These are phyloP conservation scores for Psilopogon haemacephalus DNA, from an alignment of 2,113 vertebrate genomes.

Conservation along the genomic window DNA sequence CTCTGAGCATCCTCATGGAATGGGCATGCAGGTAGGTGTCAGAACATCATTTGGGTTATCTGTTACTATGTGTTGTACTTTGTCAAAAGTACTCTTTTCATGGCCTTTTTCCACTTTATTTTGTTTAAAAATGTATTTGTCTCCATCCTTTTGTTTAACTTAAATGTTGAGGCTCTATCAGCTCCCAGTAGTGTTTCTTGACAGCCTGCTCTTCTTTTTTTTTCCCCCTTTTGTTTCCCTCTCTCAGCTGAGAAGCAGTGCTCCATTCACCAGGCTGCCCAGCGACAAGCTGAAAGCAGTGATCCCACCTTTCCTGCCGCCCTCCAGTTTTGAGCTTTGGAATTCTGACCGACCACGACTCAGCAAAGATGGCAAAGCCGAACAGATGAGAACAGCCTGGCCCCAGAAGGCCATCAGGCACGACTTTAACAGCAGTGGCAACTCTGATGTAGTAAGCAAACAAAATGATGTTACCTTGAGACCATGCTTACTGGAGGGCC, in stretches of 20 bases:
- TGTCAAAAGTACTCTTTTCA: background rate
- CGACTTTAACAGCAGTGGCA: slow-evolving; percentile 82
- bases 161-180: background rate
- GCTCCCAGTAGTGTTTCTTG: background rate
- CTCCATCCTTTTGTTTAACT: background rate
- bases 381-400: slow-evolving; percentile 81
- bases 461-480: background rate
- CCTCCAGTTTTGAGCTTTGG: slow-evolving; percentile 95
- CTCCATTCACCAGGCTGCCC: slow-evolving; percentile 90
- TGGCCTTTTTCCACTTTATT: background rate
- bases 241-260: slow-evolving; percentile 83
- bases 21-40: accelerated
- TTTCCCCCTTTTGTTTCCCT: background rate
- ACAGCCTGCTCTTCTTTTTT: slow-evolving; percentile 13
- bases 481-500: background rate
- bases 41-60: background rate
- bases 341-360: slow-evolving; percentile 86
- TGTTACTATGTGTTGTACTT: background rate
- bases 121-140: background rate
- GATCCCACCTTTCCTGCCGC: slow-evolving; percentile 95
- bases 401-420: slow-evolving; percentile 80
- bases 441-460: slow-evolving; percentile 85
- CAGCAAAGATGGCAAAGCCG: slow-evolving; percentile 81
- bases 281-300: slow-evolving; percentile 96
- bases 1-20: no score